Base-by-base conservation (phyloP, 1,140 invertebrate genomes). In the Caenorhabditis inopinata region DNA sequence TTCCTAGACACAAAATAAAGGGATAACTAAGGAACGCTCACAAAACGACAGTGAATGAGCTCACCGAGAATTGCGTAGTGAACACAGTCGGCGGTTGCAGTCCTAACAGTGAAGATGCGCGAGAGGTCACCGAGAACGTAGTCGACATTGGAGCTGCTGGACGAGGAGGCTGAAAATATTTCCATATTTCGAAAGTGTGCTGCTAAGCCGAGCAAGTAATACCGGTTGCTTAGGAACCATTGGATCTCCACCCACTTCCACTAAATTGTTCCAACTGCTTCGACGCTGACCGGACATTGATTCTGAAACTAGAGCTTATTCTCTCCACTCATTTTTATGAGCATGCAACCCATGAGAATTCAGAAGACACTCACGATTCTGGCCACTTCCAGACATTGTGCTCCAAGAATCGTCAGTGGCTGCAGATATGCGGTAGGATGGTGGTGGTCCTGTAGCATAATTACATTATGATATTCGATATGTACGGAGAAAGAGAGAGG, bases 341-440 rank as follows among this genome's bases (percentile, higher is more conserved):
- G n/a, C n/a, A n/a, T n/a, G n/a, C n/a, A n/a, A 7, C 38, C 38
- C 5, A 42, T 7, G 38, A 51, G 7, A 51, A 4, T n/a, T 23
- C 48, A 4, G 4, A 23, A 23, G 4, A 2, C 2, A 68, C 58
- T 68, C 32, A 68, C 58, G 58, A 68, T 68, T 68, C 9, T 29
- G 58, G 11, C 58, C 58, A 38, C 25, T 68, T 9, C 58, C 58
- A 7, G 58, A 68, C 58, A 68, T 42, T n/a, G 58, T 68, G 32
- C 58, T 68, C 58, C 58, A 68, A 29, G 58, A 68, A 25, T 68
- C 58, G n/a, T 68, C 58, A n/a, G 58, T 68, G 2, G 58, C 58
- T 12, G 58, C 58, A 3, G 58, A 68, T 9, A 38, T 68, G 4
- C 58, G 58, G 38, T 68, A 68, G 29, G 58, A 68, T 7, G 58